Base-by-base conservation (phyloP, 35 echinoderm and acorn worm species). In the Diadema setosum region DNA sequence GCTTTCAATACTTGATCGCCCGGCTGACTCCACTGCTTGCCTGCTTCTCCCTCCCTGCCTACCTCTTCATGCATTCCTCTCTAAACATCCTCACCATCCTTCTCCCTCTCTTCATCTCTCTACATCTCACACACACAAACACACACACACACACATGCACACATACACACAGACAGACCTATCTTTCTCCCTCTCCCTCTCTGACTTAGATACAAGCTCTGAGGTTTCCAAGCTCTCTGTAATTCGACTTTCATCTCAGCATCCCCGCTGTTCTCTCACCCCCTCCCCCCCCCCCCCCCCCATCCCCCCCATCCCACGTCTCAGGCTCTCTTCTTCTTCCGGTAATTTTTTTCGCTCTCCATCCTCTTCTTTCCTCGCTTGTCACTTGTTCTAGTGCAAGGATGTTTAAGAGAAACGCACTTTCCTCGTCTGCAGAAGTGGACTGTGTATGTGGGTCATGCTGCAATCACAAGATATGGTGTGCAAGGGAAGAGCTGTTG, bases 1-100 rank as follows among this genome's bases (percentile, higher is more conserved):
- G 73, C 73, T 78, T 78, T 78, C 73, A 78, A 78, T 78, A 78
- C 44, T 44, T 78, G 34, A 78, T 78, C 73, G 73, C 73, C 73
- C 44, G 73, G 73, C 39, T 78, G 73, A 34, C 40, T 78, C 44
- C 35, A 41, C 73, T 78, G 73, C 73, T 78, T 41, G 73, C 37
- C 40, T 41, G 37, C 73, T 73, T 14, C 26, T 32, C 63, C 24
- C 63, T 32, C 61, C 17, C 23, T 31, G 26, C 36, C n/a, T 31
- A 8, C 2, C 4, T 67, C 63, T 67, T 20, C 12, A 26, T 59
- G 4, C 29, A 16, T 55, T n/a, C 5, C 56, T 59, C 29, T 5
- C 29, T 14, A 23, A 4, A 23, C 56, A 23, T 26, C 14, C 29
- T 18, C 49, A 1, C 49, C 21, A 12, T 55, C 21, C 49, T 16